Conservation (phyloP, 1,140 invertebrate genomes). For the Drosophila dunni region DNA sequence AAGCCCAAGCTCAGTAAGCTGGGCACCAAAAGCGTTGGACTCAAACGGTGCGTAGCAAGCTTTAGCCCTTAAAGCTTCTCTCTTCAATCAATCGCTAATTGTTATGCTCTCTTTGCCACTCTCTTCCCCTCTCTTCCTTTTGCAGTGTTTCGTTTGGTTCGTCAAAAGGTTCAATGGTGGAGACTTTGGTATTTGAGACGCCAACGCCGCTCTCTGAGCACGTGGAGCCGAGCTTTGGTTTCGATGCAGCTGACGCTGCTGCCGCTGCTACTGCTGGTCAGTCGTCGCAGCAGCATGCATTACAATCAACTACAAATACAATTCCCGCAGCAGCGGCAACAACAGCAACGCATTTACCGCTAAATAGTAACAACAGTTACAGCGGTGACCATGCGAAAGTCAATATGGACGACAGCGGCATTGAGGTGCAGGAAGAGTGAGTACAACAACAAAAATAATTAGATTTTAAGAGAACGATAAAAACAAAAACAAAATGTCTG, state of each 20-base stretch:
- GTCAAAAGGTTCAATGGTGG: conserved; percentile 97
- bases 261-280: conserved; percentile 58
- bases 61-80: not conserved
- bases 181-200: conserved; percentile 95
- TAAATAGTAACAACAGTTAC: conserved; percentile 23
- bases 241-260: conserved; percentile 71
- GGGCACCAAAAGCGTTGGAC: conserved; percentile 75
- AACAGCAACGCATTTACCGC: conserved; percentile 54
- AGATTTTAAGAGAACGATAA: not conserved
- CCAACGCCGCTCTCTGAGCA: conserved; percentile 89
- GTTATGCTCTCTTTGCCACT: not conserved
- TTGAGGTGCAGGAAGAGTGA: conserved; percentile 87
- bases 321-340: conserved; percentile 20
- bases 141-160: conserved; percentile 95
- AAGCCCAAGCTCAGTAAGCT: conserved; percentile 75
- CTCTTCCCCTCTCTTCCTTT: conserved; percentile 42
- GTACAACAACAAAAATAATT: conserved; percentile 67
- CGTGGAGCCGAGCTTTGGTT: conserved; percentile 85
- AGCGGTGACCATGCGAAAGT: conserved; percentile 64
- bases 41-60: conserved; percentile 60
- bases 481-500: conserved; percentile 15
- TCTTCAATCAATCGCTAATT: too few relatives aligned
- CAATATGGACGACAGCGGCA: conserved; percentile 81
- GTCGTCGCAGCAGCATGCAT: conserved; percentile 45
- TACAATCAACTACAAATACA: conserved; percentile 7